Base-by-base conservation (phyloP, 2,113 vertebrate genomes). In the Dasyprocta punctata region DNA sequence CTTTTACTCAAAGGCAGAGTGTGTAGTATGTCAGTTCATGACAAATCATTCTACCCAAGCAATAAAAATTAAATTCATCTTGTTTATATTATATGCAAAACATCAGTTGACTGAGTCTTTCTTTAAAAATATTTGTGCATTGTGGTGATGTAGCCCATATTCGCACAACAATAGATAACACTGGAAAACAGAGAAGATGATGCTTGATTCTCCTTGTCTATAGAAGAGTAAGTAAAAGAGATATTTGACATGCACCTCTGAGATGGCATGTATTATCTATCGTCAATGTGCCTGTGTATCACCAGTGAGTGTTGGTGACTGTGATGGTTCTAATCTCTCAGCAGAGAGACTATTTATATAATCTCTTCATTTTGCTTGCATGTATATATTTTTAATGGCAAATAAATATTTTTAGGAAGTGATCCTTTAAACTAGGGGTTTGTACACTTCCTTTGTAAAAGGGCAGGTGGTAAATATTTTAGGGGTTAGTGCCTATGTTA, bases 1-100 rank as follows among this genome's bases (percentile, higher is more conserved):
- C 30, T 87, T 96, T 92, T 61, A 22, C 89, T 91, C 52, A 94
- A 96, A 61, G 38, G 85, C 22, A 92, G 11, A 13, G 8, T 91
- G 5, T 56, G 14, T 85, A 69, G 13, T 75, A 56, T 93, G 41
- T 71, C 65, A 94, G 80, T 73, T 73, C 9, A 38, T 73, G 44
- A 49, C 26, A 65, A 94, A 47, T 38, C 47, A 24, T 71, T 94
- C n/a, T 52, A 13, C 3, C 61, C 65, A 0, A 44, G n/a, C 54
- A 94, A 60, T 44, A 92, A 90, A 56, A 61, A 36, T 69, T 77
- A 65, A 47, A 2, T 56, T 65, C 30, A 82, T 30, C 28, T 77
- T 24, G 11, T 67, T 93, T 88, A 58, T 54, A 63, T 93, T 88
- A 58, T 54, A 63, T 77, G 58, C 65, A 89, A 58, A 89, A 65